These are phyloP conservation scores for Watsonalla binaria DNA, from an alignment of 2,888 invertebrate species.

Conservation along the genomic window DNA sequence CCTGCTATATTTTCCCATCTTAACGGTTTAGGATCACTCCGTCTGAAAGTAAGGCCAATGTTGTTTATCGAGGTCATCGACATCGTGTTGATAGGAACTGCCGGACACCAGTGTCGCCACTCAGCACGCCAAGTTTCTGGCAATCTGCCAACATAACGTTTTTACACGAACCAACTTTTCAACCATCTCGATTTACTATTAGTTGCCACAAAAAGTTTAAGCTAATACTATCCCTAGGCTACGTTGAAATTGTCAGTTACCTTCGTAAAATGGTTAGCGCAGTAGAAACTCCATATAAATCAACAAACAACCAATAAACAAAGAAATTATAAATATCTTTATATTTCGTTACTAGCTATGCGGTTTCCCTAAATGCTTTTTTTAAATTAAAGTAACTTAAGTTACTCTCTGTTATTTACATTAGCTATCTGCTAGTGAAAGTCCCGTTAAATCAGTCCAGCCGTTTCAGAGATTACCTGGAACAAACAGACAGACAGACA, in stretches of 20 bases:
- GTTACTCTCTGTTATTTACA: too few relatives aligned
- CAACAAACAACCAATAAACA: not conserved
- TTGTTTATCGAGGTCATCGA: constrained; percentile 9
- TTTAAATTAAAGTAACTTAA: too few relatives aligned
- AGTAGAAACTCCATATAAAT: not conserved
- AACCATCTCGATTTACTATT: constrained; percentile 27
- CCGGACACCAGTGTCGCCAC: constrained; percentile 19
- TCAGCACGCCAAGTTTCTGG: constrained; percentile 16
- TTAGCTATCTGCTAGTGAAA: too few relatives aligned
- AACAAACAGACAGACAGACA: too few relatives aligned
- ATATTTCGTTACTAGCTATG: too few relatives aligned
- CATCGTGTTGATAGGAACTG: constrained; percentile 18
- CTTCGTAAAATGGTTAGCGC: not conserved
- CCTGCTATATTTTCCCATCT: not conserved
- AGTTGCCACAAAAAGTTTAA: constrained; percentile 34
- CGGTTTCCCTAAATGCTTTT: too few relatives aligned
- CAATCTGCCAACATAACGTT: constrained; percentile 23
- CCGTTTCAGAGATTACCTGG: too few relatives aligned
- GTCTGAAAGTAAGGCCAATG: not conserved
- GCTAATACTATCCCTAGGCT: constrained; percentile 27
- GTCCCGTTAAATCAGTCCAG: too few relatives aligned
- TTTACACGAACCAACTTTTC: constrained; percentile 35
- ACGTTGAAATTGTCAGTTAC: constrained; percentile 11
- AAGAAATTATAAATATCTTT: too few relatives aligned
- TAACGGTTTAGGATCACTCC: not conserved